Evolutionary conservation across 2,113 vertebrate genomes (phyloP).

Genomic region (Antennarius striatus): DNA sequence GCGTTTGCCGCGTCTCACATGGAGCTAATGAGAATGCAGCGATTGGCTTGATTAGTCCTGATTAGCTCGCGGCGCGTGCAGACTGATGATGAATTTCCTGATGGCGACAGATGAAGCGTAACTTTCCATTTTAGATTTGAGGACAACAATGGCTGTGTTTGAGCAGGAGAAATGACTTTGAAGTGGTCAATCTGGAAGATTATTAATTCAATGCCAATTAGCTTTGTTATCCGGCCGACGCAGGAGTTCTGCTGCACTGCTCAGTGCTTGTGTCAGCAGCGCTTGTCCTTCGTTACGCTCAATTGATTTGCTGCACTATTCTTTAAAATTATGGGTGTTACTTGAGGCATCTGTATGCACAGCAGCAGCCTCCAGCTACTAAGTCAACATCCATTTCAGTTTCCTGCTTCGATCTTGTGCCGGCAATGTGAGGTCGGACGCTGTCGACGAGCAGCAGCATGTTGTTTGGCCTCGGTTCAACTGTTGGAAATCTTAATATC

Average conservation of each 20-base stretch:
- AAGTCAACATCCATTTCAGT: slow-evolving; percentile 15
- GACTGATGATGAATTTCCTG: slow-evolving; percentile 35
- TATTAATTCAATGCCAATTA: slow-evolving; percentile 56
- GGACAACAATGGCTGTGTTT: slow-evolving; percentile 32
- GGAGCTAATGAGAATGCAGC: slow-evolving; percentile 26
- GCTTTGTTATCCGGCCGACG: slow-evolving; percentile 43
- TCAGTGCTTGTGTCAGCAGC: slow-evolving; percentile 37
- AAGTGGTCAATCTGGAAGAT: slow-evolving; percentile 35
- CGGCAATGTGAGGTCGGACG: background rate
- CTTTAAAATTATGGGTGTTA: slow-evolving; percentile 16
- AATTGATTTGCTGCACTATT: slow-evolving; percentile 30
- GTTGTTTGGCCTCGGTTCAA: background rate
- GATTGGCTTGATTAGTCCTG: slow-evolving; percentile 54
- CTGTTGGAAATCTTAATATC: too few relatives aligned
- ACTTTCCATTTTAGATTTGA: slow-evolving; percentile 38
- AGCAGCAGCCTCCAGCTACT: slow-evolving; percentile 14
- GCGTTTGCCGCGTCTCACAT: slow-evolving; percentile 15
- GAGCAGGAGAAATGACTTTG: slow-evolving; percentile 42
- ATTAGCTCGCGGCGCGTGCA: slow-evolving; percentile 35
- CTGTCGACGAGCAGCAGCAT: background rate
- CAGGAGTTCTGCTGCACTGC: slow-evolving; percentile 24
- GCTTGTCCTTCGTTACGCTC: slow-evolving; percentile 21
- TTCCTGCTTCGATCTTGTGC: slow-evolving; percentile 9
- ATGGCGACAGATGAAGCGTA: slow-evolving; percentile 33
- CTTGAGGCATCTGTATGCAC: slow-evolving; percentile 6